Percentiles rank a stretch among this genome's conserved stretches.
phyloP scores from a whole-genome alignment of 2,797 vertebrate genomes.

The Hydrolagus colliei region DNA sequence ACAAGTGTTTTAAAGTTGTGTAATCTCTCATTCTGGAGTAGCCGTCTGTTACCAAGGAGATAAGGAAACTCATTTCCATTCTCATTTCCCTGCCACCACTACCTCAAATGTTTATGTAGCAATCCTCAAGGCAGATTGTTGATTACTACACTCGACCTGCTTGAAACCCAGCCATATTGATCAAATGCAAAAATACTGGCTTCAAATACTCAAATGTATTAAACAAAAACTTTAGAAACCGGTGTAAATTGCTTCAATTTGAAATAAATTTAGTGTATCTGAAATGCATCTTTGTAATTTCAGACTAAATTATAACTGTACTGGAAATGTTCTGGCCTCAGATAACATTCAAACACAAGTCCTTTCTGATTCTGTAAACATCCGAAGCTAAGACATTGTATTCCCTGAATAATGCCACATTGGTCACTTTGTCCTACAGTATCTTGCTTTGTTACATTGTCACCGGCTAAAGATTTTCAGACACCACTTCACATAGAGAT shows the following conservation, averaged over 20 bases:
- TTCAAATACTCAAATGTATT: not conserved
- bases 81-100: not conserved
- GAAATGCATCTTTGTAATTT: not conserved
- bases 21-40: not conserved
- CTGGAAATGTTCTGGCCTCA: not conserved
- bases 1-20: not conserved
- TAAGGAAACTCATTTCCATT: not conserved
- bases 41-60: not conserved
- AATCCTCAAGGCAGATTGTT: conserved; percentile 7
- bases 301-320: not conserved
- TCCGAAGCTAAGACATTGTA: not conserved
- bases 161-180: not conserved
- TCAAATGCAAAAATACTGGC: not conserved
- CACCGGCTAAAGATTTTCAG: not conserved
- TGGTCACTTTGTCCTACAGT: not conserved
- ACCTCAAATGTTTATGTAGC: conserved; percentile 27
- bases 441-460: not conserved
- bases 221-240: not conserved
- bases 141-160: not conserved
- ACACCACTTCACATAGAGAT: not conserved
- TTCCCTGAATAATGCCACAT: not conserved
- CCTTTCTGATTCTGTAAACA: not conserved
- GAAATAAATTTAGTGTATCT: not conserved
- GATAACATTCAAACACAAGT: not conserved
- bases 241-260: conserved; percentile 14